Conservation (phyloP, 2,113 vertebrate genomes). For the Daboia siamensis region DNA sequence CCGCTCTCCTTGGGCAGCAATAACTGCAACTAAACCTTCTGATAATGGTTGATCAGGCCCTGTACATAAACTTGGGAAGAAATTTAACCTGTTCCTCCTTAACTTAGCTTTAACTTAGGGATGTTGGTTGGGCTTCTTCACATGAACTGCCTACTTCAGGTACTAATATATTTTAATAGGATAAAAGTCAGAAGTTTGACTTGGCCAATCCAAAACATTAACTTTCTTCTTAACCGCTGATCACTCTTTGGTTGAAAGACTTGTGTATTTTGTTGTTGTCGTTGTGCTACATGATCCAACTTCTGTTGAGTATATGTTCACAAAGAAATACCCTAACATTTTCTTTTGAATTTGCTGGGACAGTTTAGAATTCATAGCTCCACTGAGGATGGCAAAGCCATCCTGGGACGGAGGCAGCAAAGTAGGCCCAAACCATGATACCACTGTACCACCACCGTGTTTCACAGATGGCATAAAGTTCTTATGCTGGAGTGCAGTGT, state of each 20-base stretch:
- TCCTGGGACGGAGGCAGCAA: background rate
- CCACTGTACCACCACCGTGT: background rate
- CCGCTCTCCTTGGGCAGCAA: background rate
- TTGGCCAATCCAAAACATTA: background rate
- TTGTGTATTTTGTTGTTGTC: background rate
- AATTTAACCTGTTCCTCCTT: background rate
- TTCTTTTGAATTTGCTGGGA: background rate
- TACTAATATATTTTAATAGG: background rate
- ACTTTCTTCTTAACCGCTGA: background rate
- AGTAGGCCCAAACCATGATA: background rate
- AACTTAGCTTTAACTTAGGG: background rate
- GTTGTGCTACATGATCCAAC: background rate
- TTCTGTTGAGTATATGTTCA: background rate
- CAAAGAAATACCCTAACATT: background rate
- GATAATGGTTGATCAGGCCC: background rate
- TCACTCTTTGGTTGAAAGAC: background rate
- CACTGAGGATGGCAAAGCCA: background rate
- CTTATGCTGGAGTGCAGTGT: background rate
- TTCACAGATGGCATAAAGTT: background rate
- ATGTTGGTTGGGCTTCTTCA: background rate
- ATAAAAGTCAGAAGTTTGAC: background rate
- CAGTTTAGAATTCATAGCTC: background rate
- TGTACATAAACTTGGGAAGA: background rate
- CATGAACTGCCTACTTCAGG: background rate
- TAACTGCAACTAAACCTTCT: background rate